A percentile compares a stretch with the other conserved stretches of the same genome.
Conservation (phyloP, 1,140 invertebrate species). For the Sarcophaga peregrina region DNA sequence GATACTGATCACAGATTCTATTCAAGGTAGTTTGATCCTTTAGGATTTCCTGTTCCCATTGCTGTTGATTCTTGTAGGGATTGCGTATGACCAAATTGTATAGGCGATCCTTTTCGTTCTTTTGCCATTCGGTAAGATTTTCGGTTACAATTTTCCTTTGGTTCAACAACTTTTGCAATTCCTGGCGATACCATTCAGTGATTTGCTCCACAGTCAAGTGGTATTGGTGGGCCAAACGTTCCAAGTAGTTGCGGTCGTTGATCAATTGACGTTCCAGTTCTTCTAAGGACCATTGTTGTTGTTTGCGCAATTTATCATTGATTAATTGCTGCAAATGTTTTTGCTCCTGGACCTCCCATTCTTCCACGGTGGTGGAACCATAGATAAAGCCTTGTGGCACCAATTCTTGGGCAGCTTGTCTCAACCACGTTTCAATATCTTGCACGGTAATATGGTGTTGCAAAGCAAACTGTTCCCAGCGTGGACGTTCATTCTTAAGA, state of each 20-base stretch:
- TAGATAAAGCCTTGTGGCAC: conserved; percentile 51
- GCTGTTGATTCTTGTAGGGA: conserved; percentile 44
- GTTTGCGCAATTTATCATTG: conserved; percentile 53
- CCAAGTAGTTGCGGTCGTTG: conserved; percentile 54
- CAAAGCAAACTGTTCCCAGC: conserved; percentile 53
- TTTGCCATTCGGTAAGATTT: conserved; percentile 51
- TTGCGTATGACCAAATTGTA: conserved; percentile 51
- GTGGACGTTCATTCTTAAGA: conserved; percentile 50
- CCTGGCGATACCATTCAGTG: conserved; percentile 55
- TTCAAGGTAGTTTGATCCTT: conserved; percentile 45
- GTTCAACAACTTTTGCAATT: conserved; percentile 55
- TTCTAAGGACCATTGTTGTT: conserved; percentile 58
- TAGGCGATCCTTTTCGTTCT: conserved; percentile 52
- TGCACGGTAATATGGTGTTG: conserved; percentile 59
- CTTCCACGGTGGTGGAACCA: conserved; percentile 45
- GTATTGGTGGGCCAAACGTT: conserved; percentile 54
- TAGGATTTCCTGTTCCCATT: conserved; percentile 51
- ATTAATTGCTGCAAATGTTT: conserved; percentile 56
- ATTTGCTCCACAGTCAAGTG: conserved; percentile 57
- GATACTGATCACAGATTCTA: conserved; percentile 49
- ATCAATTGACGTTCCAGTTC: conserved; percentile 53
- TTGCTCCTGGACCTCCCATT: conserved; percentile 56
- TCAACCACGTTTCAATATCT: conserved; percentile 57
- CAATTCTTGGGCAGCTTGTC: conserved; percentile 49
- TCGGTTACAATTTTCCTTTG: conserved; percentile 50